Conservation (phyloP, 2,888 invertebrate genomes). For the Conomelus anceps region DNA sequence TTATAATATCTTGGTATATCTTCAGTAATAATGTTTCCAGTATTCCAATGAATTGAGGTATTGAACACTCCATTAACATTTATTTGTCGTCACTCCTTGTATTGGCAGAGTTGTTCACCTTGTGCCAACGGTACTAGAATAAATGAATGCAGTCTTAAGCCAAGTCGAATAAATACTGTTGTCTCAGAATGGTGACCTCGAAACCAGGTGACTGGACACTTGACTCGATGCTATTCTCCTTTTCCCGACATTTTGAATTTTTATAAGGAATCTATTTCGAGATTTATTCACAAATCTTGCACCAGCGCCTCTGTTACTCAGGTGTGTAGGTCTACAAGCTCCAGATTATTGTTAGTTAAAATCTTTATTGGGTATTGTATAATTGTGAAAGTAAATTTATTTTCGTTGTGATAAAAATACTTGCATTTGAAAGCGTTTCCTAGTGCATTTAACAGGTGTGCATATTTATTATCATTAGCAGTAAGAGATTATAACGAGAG, state of each 20-base stretch:
- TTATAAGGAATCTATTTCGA: not conserved
- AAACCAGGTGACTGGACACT: not conserved
- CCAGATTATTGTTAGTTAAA: not conserved
- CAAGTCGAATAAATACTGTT: not conserved
- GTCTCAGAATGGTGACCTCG: not conserved
- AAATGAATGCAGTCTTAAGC: not conserved
- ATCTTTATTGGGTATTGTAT: not conserved
- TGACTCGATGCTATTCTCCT: not conserved
- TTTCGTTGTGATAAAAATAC: no score
- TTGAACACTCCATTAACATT: not conserved
- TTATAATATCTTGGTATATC: not conserved
- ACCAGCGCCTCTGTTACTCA: no score
- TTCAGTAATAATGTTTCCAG: not conserved
- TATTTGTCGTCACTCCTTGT: not conserved
- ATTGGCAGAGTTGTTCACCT: not conserved
- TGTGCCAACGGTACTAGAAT: not conserved
- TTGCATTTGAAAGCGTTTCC: no score
- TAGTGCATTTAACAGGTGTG: no score
- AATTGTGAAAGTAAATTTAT: no score
- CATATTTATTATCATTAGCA: no score
- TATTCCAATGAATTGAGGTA: not conserved
- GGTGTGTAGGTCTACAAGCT: no score
- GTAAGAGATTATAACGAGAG: no score
- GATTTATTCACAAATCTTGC: not conserved
- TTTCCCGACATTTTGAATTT: not conserved